A percentile compares a stretch with the other conserved stretches of the same genome.
Conservation (phyloP, 2,797 vertebrate genomes). For the Ptychadena robeensis region DNA sequence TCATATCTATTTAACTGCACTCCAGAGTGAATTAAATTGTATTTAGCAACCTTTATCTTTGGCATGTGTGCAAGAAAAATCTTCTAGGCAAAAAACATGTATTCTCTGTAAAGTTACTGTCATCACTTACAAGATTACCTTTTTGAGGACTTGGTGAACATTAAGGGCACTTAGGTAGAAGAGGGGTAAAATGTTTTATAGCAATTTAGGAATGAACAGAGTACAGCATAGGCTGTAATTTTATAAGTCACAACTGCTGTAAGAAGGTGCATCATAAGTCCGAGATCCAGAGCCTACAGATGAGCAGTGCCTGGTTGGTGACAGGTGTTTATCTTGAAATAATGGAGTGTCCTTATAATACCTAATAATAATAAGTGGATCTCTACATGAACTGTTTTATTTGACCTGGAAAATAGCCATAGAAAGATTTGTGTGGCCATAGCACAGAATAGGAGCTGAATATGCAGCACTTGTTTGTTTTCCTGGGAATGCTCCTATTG, state of each 20-base stretch:
- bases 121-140: conserved; percentile 57
- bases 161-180: conserved; percentile 40
- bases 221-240: conserved; percentile 8
- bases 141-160: conserved; percentile 35
- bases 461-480: too few relatives aligned
- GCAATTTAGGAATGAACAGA: conserved; percentile 24
- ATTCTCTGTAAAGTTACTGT: conserved; percentile 60
- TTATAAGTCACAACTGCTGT: not conserved
- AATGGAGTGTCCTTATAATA: conserved; percentile 19
- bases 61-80: conserved; percentile 64
- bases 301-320: not conserved
- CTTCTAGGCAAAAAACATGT: conserved; percentile 60
- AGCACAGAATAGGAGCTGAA: too few relatives aligned
- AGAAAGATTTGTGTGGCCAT: too few relatives aligned
- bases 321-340: conserved; percentile 19
- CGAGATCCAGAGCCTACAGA: not conserved
- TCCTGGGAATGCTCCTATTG: too few relatives aligned
- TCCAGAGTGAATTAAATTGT: conserved; percentile 79
- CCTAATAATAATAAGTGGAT: too few relatives aligned
- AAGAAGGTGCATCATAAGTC: not conserved
- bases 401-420: too few relatives aligned
- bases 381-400: too few relatives aligned
- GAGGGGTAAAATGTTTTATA: conserved; percentile 15
- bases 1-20: conserved; percentile 78
- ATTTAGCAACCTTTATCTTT: conserved; percentile 72